phyloP scores from a whole-genome alignment of 2,113 vertebrate species.

The Rafetus swinhoei region DNA sequence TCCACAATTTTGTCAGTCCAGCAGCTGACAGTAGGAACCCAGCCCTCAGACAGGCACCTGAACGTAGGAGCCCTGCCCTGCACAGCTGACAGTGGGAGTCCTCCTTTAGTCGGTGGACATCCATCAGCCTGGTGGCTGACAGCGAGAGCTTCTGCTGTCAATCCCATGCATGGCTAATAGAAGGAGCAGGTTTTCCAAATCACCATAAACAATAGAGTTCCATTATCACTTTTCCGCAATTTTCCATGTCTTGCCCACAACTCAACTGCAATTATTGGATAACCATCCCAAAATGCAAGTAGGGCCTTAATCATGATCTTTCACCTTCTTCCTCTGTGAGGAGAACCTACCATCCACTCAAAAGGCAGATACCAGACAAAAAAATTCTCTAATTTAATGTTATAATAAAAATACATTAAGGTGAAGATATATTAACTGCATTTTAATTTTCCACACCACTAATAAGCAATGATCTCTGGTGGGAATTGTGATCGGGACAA shows the following conservation, averaged over 20 bases:
- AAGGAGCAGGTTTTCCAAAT: background rate
- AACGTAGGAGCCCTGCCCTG: background rate
- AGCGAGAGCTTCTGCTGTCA: background rate
- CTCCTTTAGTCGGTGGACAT: background rate
- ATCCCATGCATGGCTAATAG: background rate
- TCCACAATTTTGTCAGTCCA: background rate
- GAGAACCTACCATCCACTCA: conserved; percentile 18
- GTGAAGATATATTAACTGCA: conserved; percentile 7
- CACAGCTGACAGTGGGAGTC: too few relatives aligned
- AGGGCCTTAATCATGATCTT: background rate
- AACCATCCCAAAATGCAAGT: background rate
- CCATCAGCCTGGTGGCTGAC: background rate
- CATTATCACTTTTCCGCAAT: background rate
- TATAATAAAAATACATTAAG: background rate
- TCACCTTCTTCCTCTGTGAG: background rate
- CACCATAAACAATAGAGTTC: background rate
- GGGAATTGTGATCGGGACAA: background rate
- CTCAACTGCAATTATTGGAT: background rate
- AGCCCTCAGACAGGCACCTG: too few relatives aligned
- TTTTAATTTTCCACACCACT: conserved; percentile 36
- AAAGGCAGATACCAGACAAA: conserved; percentile 8
- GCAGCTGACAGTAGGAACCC: background rate
- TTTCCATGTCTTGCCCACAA: background rate
- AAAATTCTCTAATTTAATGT: conserved; percentile 24
- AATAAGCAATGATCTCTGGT: conserved; percentile 14